Evolutionary conservation across 2,113 vertebrate genomes (phyloP).

Genomic region (Oplegnathus fasciatus): DNA sequence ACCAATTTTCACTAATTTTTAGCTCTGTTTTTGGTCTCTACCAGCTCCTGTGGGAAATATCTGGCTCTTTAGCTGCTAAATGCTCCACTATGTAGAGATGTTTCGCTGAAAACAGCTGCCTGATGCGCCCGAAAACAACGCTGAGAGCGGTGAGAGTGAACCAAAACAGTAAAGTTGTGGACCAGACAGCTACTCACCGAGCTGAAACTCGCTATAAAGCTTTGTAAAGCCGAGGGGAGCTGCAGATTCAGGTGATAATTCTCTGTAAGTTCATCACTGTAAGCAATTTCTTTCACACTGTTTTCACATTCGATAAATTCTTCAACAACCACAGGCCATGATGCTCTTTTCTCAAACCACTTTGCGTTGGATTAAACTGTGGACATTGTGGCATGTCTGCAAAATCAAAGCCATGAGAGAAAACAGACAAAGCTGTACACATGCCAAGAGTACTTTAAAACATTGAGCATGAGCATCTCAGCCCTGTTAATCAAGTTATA

Average conservation of each 20-base stretch:
- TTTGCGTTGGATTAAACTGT: not conserved
- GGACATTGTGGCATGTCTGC: not conserved
- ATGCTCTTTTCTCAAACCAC: not conserved
- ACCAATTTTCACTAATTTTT: not conserved
- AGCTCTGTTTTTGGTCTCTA: constrained; percentile 8
- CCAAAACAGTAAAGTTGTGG: not conserved
- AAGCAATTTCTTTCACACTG: not conserved
- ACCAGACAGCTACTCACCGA: not conserved
- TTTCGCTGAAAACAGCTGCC: not conserved
- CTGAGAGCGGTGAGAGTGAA: no score
- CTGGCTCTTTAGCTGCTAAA: not conserved
- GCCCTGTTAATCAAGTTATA: constrained; percentile 49
- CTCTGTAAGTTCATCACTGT: not conserved
- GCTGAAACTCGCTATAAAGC: not conserved
- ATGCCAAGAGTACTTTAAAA: constrained; percentile 38
- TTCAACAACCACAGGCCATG: not conserved
- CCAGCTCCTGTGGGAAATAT: not conserved
- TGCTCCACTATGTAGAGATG: not conserved
- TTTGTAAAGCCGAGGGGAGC: not conserved
- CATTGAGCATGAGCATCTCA: constrained; percentile 37
- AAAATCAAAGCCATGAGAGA: constrained; percentile 17
- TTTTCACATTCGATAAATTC: not conserved
- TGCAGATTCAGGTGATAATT: not conserved
- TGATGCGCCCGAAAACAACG: not conserved
- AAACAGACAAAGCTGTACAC: constrained; percentile 7